Evolutionary conservation across 2,888 invertebrate species (phyloP).

Genomic region (Chymomyza fuscimana): DNA sequence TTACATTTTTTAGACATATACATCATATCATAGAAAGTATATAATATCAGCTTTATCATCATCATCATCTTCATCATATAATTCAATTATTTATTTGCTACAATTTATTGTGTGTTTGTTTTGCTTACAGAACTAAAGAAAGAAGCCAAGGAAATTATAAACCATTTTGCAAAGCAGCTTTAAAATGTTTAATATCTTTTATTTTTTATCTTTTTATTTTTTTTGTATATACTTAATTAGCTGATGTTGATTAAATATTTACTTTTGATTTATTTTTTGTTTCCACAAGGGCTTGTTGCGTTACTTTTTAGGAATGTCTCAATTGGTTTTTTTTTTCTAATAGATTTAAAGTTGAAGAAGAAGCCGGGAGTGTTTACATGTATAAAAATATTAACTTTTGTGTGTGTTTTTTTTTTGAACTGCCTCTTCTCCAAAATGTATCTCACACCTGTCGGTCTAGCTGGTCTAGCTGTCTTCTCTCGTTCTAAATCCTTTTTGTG

Average conservation of each 20-base stretch:
- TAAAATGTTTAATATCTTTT: constrained; percentile 30
- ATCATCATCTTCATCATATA: constrained; percentile 32
- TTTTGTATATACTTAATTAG: constrained; percentile 20
- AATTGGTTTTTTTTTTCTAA: constrained; percentile 15
- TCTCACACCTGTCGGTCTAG: not conserved
- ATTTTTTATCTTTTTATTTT: constrained; percentile 11
- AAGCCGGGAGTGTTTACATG: constrained; percentile 33
- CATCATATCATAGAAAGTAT: constrained; percentile 50
- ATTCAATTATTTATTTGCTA: constrained; percentile 51
- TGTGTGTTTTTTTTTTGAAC: constrained; percentile 33
- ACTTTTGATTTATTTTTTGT: constrained; percentile 61
- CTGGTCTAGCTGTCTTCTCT: not conserved
- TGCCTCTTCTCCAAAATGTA: constrained; percentile 24
- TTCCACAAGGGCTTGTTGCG: constrained; percentile 43
- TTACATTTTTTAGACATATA: constrained; percentile 40
- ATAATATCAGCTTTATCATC: constrained; percentile 8
- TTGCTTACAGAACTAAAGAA: constrained; percentile 47
- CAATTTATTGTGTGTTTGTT: constrained; percentile 48
- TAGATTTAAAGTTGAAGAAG: constrained; percentile 4
- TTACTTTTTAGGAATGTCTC: constrained; percentile 52
- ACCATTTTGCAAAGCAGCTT: constrained; percentile 48
- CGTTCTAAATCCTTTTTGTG: constrained; percentile 4
- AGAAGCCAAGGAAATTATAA: constrained; percentile 31
- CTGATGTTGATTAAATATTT: constrained; percentile 35
- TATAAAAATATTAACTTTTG: constrained; percentile 65